Base-by-base conservation (phyloP, 2,888 invertebrate genomes). In the Operophtera brumata region DNA sequence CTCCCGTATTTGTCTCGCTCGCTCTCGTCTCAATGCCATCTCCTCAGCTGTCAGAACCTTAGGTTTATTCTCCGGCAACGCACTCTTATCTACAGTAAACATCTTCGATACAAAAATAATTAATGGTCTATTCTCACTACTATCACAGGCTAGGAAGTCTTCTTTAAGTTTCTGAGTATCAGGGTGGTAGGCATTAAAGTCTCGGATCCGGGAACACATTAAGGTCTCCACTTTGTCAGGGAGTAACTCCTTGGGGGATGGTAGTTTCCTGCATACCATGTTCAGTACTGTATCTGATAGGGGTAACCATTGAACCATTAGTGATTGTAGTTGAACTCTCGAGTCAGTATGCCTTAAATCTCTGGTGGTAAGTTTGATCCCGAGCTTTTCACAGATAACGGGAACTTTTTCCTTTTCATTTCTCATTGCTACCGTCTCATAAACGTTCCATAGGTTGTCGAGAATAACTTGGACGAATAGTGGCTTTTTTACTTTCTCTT, bases 401-500 rank as follows among this genome's bases (percentile, higher is more conserved):
- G 92, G 91, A 6, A 95, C 86, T 81, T 94, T 95, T 20, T 94
- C 93, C 69, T 93, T 94, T 65, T 96, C 95, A 82, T 95, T 94
- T 64, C 94, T 86, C 10, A 95, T 79, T 2, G 93, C 91, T 51
- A 98, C 91, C 0, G 94, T 94, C 55, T 97, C 96, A 79, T 99
- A 99, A 26, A 98, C 90, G 64, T 94, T 92, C 95, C 97, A 97
- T 41, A 99, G 91, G 71, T 97, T 98, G 70, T 98, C 97, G 57
- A 99, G 86, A 49, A 98, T 93, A 42, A 99, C 92, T 79, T 97
- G 96, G 1, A 97, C 96, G 85, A 99, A 99, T 63, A 99, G 86
- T 0, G 98, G 97, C 70, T 96, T 96, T 77, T 98, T 98, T 0
- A 96, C 96, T 78, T 96, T 97, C 64, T 95, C 96, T 81, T 96